Conservation (phyloP, 1,140 invertebrate species). For the Heliothis subflexa region DNA sequence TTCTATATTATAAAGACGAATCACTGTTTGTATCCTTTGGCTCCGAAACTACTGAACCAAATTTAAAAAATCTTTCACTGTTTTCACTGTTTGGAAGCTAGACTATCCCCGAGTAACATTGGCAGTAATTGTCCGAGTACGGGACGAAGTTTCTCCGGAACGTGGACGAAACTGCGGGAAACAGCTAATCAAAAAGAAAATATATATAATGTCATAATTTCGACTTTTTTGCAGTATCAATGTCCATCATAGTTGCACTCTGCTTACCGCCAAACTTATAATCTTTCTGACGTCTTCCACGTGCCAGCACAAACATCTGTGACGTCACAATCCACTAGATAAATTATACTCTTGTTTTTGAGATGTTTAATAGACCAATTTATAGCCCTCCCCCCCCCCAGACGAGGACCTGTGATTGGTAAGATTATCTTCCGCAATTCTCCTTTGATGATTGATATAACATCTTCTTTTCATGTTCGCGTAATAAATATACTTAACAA, state of each 20-base stretch:
- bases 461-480: conserved; percentile 10
- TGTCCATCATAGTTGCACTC: not conserved
- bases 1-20: too few relatives aligned
- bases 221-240: not conserved
- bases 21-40: too few relatives aligned
- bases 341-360: conserved; percentile 30
- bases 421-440: conserved; percentile 10
- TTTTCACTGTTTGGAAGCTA: too few relatives aligned
- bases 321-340: conserved; percentile 13
- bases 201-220: not conserved
- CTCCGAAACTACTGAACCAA: too few relatives aligned
- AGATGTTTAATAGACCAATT: not conserved
- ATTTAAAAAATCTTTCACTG: too few relatives aligned
- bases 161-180: too few relatives aligned
- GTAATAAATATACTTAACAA: conserved; percentile 25
- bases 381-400: not conserved
- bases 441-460: conserved; percentile 19
- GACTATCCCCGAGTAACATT: too few relatives aligned
- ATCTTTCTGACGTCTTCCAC: conserved; percentile 1
- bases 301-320: conserved; percentile 18
- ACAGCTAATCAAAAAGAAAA: too few relatives aligned
- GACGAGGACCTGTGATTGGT: conserved; percentile 12
- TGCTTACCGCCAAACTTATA: not conserved
- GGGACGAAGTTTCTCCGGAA: too few relatives aligned
- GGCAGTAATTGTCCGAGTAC: too few relatives aligned